Percentiles rank a stretch among this genome's conserved stretches.
Conservation (phyloP, 1,140 invertebrate genomes). For the Meloidogyne floridensis region DNA sequence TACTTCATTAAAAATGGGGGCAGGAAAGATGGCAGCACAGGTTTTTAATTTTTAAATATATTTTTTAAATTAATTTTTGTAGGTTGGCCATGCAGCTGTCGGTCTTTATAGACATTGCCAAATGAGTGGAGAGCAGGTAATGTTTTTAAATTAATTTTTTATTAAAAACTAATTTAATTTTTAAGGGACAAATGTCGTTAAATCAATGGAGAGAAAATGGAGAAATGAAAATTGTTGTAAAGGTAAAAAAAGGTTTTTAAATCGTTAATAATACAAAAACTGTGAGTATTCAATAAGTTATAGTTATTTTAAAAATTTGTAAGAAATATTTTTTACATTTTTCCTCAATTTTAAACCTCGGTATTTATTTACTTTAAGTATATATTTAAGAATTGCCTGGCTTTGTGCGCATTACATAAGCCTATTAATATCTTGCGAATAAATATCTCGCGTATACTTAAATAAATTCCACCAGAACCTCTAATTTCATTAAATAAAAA, state of each 20-base stretch:
- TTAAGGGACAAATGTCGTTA: conserved; percentile 49
- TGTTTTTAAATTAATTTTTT: neutral
- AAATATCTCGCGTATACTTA: no score
- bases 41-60: conserved; percentile 51
- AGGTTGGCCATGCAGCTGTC: conserved; percentile 71
- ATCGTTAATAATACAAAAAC: conserved; percentile 60
- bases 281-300: conserved; percentile 64
- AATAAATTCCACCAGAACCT: neutral
- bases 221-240: conserved; percentile 72
- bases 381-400: no score
- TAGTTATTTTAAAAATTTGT: conserved; percentile 31
- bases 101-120: conserved; percentile 69
- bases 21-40: conserved; percentile 73
- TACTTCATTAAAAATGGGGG: conserved; percentile 71
- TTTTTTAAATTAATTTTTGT: neutral
- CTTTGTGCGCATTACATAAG: no score
- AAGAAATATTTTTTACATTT: neutral
- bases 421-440: no score
- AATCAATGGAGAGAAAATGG: conserved; percentile 65
- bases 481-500: no score
- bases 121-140: conserved; percentile 64
- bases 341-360: no score
- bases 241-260: neutral
- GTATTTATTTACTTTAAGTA: no score
- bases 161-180: neutral